Percentiles rank a stretch among this genome's conserved stretches.
These are phyloP conservation scores for Anthoscopus minutus DNA, from an alignment of 2,113 vertebrate species.

Conservation along the genomic window DNA sequence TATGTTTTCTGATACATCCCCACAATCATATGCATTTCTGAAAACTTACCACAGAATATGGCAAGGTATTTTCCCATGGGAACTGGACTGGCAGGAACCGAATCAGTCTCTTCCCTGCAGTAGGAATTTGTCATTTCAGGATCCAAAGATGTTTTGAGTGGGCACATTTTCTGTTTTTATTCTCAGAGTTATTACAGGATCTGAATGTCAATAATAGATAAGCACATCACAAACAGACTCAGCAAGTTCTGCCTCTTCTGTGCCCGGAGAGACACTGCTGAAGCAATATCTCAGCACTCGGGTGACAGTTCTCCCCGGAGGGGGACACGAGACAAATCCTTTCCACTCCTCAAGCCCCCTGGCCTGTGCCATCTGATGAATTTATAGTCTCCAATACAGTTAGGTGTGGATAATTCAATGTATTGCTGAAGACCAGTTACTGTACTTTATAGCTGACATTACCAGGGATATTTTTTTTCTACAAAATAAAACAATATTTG, in stretches of 20 bases:
- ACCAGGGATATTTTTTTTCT: slow-evolving; percentile 23
- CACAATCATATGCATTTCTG: neutral
- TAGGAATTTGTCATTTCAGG: slow-evolving; percentile 18
- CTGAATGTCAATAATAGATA: slow-evolving; percentile 63
- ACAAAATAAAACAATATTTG: slow-evolving; percentile 54
- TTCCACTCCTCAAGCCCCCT: slow-evolving; percentile 18
- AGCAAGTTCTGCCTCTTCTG: slow-evolving; percentile 49
- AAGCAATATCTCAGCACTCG: neutral
- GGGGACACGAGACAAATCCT: slow-evolving; percentile 52
- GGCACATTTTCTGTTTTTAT: slow-evolving; percentile 41
- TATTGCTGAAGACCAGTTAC: slow-evolving; percentile 51
- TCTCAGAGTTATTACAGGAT: neutral
- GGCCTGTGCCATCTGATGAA: slow-evolving; percentile 44
- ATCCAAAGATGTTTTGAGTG: slow-evolving; percentile 15
- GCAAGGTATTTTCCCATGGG: neutral
- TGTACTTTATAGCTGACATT: slow-evolving; percentile 65
- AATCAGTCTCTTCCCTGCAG: neutral
- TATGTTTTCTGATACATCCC: neutral
- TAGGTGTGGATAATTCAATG: slow-evolving; percentile 55
- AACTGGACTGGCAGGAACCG: neutral
- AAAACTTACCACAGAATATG: neutral
- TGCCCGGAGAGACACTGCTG: neutral
- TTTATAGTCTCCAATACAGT: slow-evolving; percentile 49
- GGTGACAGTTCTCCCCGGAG: slow-evolving; percentile 51
- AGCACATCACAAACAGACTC: slow-evolving; percentile 46